phyloP scores from a whole-genome alignment of 2,113 vertebrate genomes.

The Axis porcinus region DNA sequence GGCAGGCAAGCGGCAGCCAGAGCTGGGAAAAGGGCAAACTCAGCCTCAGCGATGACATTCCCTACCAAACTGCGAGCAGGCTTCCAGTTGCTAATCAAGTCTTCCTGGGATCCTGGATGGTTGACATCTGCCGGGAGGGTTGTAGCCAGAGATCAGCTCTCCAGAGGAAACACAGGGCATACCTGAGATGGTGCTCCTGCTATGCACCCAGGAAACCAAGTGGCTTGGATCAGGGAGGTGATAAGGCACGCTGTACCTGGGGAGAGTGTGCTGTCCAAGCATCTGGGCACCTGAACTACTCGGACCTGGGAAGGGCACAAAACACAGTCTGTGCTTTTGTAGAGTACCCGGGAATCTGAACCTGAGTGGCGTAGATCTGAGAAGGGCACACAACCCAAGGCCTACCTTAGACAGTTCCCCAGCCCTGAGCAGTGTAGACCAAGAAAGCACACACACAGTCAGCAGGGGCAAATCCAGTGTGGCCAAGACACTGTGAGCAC shows the following conservation, averaged over 20 bases:
- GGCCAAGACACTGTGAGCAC: background rate
- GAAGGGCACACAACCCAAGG: background rate
- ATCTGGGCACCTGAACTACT: background rate
- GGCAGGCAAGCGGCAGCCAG: no score
- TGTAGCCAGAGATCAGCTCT: background rate
- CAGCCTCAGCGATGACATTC: background rate
- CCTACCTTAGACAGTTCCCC: background rate
- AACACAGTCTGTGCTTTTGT: background rate
- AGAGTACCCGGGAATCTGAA: background rate
- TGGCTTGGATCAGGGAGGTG: background rate
- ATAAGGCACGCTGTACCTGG: background rate
- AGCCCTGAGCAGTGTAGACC: no score
- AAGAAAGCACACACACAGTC: background rate
- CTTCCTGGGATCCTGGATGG: background rate
- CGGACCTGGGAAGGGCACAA: background rate
- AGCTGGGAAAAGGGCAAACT: no score
- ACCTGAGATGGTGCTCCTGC: rapidly evolving
- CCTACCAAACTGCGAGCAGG: background rate
- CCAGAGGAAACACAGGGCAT: background rate
- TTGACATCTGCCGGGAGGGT: background rate
- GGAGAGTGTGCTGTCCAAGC: background rate
- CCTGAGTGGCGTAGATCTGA: background rate
- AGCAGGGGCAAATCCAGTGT: background rate
- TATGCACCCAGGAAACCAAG: background rate
- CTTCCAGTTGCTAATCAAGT: background rate